Evolutionary conservation across 2,113 vertebrate species (phyloP), one percentile per base, ranked within the genome.

Genomic region (Scortum barcoo): DNA sequence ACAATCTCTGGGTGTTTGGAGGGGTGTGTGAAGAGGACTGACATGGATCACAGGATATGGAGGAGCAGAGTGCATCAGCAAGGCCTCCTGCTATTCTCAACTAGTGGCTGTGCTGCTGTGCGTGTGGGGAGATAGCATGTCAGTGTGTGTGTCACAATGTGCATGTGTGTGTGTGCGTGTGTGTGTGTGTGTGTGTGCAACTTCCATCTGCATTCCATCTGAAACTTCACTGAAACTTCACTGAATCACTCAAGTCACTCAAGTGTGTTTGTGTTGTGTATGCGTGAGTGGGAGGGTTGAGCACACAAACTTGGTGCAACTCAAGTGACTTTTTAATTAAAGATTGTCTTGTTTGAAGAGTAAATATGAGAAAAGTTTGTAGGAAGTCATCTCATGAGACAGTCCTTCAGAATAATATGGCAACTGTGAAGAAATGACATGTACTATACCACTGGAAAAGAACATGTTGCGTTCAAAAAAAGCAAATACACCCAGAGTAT

Each of bases 21-120:
- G 79, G 53, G 72, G 84, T 51, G 78, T 85, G 67, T 42, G 80
- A 65, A 57, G 20, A 60, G 19, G 69, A 46, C 79, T 80, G 86
- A 92, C 88, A 86, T 87, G 88, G 91, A 92, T 85, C 87, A 85
- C 80, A 62, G 72, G 70, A 51, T 71, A 86, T 20, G 63, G 46
- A 69, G 51, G 38, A 74, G 83, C 30, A 7, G 58, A 44, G 82
- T 57, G 68, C 68, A 91, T 79, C 88, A 83, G 83, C 70, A 72
- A 57, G 65, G 79, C 76, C 30, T 88, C 80, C 76, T 75, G 60
- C 28, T 38, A 44, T 62, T 72, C 72, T 62, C 61, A 57, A 2
- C 71, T n/a, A 19, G 68, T 13, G 57, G 67, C 78, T 65, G 71
- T 36, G 33, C n/a, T n/a, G n/a, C n/a, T n/a, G n/a, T n/a, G n/a